Evolutionary conservation across 2,888 invertebrate species (phyloP), one percentile per base, ranked within the genome.

Genomic region (Oxyteleia sp.): DNA sequence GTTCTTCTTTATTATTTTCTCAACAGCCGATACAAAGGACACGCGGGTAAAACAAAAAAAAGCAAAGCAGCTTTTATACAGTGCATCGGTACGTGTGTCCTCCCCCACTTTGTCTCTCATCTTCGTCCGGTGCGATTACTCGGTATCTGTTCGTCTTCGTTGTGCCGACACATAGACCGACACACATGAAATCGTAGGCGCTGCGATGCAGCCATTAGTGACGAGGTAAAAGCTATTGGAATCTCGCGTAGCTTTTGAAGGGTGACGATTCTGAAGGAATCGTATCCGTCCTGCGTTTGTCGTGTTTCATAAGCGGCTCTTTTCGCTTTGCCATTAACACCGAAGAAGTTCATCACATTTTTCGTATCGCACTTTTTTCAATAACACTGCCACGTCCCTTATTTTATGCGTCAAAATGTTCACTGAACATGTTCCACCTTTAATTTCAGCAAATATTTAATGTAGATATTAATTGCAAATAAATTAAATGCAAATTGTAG

Each of bases 211-310:
- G 86, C 91, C 91, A 91, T 92, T 92, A 92, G 89, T 78, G 88
- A 87, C 86, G 84, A 86, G 86, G 87, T 89, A 91, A 91, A 91
- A 91, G 91, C 91, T 92, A 91, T 92, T 90, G 90, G 90, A 90
- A 89, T 87, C 85, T 87, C 84, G 85, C 86, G 86, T 55, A 87
- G 88, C 89, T 88, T 89, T 86, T 84, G 85, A 89, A 83, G 86
- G 85, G 80, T 82, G 75, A 69, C 74, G 82, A 79, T 75, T 84
- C 84, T 84, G 84, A 84, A 76, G 84, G 80, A 84, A 84, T 84
- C 80, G 66, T 64, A 80, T 80, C 80, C 84, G 71, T 79, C 80
- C 80, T 84, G 75, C 75, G 79, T 79, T 82, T 76, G 76, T 76
- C 75, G 75, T 69, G 76, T 82, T 82, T 76, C 72, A 76, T 61